phyloP scores from a whole-genome alignment of 2,113 vertebrate genomes.

The Craseonycteris thonglongyai region DNA sequence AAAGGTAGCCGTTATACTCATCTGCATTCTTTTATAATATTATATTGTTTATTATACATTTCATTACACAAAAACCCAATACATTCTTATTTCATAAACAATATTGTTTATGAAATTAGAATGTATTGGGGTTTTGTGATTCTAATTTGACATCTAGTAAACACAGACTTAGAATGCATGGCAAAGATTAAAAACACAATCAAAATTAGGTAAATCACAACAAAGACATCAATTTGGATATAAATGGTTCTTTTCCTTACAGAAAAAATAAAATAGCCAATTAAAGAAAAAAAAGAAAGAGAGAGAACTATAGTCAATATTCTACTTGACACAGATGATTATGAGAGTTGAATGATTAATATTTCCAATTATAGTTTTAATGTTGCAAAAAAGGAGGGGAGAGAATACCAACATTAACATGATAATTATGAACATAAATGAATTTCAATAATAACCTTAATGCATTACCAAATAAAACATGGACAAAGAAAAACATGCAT shows the following conservation, averaged over 20 bases:
- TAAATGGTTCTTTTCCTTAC: conserved; percentile 4
- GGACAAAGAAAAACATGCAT: not conserved
- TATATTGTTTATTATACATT: no score
- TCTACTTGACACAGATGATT: not conserved
- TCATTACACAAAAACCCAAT: no score
- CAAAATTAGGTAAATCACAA: conserved; percentile 5
- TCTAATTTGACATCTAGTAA: not conserved
- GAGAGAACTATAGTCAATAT: not conserved
- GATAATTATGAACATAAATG: not conserved
- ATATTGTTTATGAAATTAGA: not conserved
- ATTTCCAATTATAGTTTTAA: conserved; percentile 8
- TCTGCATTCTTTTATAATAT: not conserved
- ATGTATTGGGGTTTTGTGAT: not conserved
- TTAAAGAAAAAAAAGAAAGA: not conserved
- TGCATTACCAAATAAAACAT: not conserved
- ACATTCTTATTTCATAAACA: no score
- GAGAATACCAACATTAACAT: not conserved
- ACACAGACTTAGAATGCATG: not conserved
- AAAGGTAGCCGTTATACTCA: not conserved
- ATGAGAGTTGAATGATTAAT: conserved; percentile 1
- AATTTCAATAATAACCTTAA: conserved; percentile 18
- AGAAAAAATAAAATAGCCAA: not conserved
- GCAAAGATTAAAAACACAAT: not conserved
- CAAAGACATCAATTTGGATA: not conserved
- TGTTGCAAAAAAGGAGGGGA: not conserved